Conservation (phyloP, 2,113 vertebrate species). For the Centrocercus urophasianus region DNA sequence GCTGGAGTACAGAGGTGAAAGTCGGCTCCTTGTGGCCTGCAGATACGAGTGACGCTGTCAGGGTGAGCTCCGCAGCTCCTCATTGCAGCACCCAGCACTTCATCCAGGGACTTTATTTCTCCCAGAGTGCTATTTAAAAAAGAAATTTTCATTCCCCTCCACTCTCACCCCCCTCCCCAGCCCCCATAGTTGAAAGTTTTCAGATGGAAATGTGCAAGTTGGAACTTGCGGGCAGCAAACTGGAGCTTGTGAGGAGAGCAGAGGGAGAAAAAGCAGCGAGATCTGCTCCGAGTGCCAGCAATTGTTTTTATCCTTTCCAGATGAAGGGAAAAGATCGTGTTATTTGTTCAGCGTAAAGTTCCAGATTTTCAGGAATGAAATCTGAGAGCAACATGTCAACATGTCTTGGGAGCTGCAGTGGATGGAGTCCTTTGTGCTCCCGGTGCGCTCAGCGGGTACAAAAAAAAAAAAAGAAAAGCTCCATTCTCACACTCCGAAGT, state of each 20-base stretch:
- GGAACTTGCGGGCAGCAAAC: conserved; percentile 66
- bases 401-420: conserved; percentile 70
- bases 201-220: conserved; percentile 68
- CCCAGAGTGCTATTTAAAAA: not conserved
- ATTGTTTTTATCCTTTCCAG: conserved; percentile 73
- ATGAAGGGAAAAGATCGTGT: conserved; percentile 76
- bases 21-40: not conserved
- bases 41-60: not conserved
- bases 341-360: conserved; percentile 78
- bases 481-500: conserved; percentile 76
- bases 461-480: conserved; percentile 69
- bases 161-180: conserved; percentile 23
- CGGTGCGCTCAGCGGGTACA: conserved; percentile 62
- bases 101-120: not conserved
- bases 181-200: conserved; percentile 67
- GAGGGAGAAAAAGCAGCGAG: conserved; percentile 34
- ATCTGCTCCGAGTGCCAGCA: conserved; percentile 69
- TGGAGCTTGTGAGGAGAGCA: conserved; percentile 57
- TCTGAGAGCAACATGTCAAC: conserved; percentile 75
- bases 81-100: conserved; percentile 12
- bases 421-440: conserved; percentile 79
- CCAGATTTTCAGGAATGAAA: conserved; percentile 83
- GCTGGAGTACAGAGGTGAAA: not conserved
- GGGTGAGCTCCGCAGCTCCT: not conserved
- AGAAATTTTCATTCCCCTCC: conserved; percentile 11